Conservation (phyloP, 2,797 vertebrate genomes). For the Pitangus sulphuratus region DNA sequence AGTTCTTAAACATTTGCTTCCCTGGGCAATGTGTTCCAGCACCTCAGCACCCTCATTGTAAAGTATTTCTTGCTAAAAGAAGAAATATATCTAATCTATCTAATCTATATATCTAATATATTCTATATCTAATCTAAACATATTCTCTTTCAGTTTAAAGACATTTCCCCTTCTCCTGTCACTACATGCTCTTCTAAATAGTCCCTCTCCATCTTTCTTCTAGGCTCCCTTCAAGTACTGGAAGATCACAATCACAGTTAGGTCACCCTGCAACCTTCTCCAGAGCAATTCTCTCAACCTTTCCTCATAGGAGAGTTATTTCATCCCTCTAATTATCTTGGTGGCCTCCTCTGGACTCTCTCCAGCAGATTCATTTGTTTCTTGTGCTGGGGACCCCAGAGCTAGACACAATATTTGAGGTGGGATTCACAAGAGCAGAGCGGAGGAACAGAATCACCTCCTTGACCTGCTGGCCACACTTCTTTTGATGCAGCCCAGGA, state of each 20-base stretch:
- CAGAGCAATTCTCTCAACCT: background rate
- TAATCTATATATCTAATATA: too few species aligned
- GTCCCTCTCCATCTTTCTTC: background rate
- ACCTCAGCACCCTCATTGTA: background rate
- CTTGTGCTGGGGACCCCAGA: background rate
- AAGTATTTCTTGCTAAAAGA: background rate
- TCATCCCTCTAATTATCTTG: background rate
- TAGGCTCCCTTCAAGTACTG: background rate
- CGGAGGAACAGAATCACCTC: background rate
- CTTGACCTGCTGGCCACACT: fast-evolving
- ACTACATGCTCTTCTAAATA: too few species aligned
- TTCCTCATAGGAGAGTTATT: background rate
- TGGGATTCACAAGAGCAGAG: fast-evolving
- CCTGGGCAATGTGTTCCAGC: background rate
- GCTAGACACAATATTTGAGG: background rate
- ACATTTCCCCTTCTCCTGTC: background rate
- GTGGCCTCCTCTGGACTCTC: background rate
- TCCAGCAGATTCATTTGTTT: background rate
- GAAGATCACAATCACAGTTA: background rate
- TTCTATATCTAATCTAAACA: background rate
- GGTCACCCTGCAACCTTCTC: background rate
- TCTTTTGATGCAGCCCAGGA: background rate
- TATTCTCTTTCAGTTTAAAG: background rate
- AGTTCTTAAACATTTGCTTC: background rate
- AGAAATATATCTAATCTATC: background rate